These are phyloP conservation scores for Sweltsa coloradensis DNA, from an alignment of 1,140 invertebrate genomes.

Conservation along the genomic window DNA sequence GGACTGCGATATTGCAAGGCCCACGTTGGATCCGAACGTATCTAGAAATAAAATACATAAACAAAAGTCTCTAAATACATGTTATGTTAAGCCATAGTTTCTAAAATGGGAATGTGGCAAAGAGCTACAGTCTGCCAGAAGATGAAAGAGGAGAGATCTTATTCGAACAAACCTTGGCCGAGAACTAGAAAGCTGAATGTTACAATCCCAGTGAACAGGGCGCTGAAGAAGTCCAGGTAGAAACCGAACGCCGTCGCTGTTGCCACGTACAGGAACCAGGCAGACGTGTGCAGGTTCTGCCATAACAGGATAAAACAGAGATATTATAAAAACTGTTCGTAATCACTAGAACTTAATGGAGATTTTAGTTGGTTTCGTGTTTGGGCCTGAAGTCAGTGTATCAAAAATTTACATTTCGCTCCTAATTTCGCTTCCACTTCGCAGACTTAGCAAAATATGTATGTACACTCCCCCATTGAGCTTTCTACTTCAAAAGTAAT, in stretches of 20 bases:
- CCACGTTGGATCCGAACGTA: slow-evolving; percentile 47
- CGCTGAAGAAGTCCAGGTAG: slow-evolving; percentile 38
- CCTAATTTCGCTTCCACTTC: no score
- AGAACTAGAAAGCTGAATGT: slow-evolving; percentile 34
- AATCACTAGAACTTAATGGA: background rate
- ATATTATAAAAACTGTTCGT: background rate
- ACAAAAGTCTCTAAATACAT: background rate
- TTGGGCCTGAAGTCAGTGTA: no score
- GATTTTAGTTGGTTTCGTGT: background rate
- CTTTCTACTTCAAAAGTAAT: no score
- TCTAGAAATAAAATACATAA: slow-evolving; percentile 15
- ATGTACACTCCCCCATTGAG: no score
- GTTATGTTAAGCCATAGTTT: background rate
- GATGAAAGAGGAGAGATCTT: no score
- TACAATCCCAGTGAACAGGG: slow-evolving; percentile 33
- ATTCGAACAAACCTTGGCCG: no score
- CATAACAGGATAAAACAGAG: slow-evolving; percentile 14
- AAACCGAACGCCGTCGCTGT: slow-evolving; percentile 39
- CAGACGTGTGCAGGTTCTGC: slow-evolving; percentile 34
- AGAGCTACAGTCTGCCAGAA: no score
- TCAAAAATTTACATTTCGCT: no score
- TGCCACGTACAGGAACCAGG: slow-evolving; percentile 37
- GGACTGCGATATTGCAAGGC: slow-evolving; percentile 69
- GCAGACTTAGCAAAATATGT: no score
- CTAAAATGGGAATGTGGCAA: background rate